Percentiles rank a stretch among this genome's conserved stretches.
phyloP scores from a whole-genome alignment of 2,888 invertebrate species.

The Plebejus argus region DNA sequence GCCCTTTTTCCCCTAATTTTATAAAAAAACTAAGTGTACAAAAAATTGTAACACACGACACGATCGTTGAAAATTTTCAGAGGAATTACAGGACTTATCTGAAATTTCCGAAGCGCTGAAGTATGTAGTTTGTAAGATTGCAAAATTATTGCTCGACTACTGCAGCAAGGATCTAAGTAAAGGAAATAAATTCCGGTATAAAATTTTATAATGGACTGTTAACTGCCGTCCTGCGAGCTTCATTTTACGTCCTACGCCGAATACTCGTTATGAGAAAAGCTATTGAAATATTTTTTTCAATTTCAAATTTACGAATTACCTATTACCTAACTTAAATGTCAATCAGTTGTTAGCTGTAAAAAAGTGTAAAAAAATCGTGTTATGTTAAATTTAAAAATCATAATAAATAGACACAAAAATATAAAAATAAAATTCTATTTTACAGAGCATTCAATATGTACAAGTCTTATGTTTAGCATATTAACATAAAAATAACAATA shows the following conservation, averaged over 20 bases:
- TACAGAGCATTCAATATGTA: too few species aligned
- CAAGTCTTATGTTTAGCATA: too few species aligned
- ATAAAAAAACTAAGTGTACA: too few species aligned
- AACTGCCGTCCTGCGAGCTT: constrained; percentile 47
- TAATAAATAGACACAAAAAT: neutral
- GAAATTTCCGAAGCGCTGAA: constrained; percentile 19
- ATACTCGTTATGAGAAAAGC: constrained; percentile 44
- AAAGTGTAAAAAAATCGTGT: neutral
- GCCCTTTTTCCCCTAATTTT: too few species aligned
- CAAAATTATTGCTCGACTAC: constrained; percentile 44
- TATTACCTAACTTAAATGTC: neutral
- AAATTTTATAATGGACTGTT: constrained; percentile 51
- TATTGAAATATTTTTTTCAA: constrained; percentile 42
- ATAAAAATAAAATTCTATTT: neutral
- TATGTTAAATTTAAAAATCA: neutral
- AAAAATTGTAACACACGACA: neutral
- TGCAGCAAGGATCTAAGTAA: constrained; percentile 46
- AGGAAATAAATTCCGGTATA: constrained; percentile 48
- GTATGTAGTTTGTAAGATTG: constrained; percentile 40
- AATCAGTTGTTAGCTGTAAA: neutral
- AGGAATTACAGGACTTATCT: neutral
- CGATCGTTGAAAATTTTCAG: neutral
- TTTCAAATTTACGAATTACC: constrained; percentile 31
- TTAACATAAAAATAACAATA: too few species aligned
- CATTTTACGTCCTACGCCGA: constrained; percentile 45